Evolutionary conservation across 2,888 invertebrate species (phyloP), one percentile per base, ranked within the genome.

Genomic region (Cenopis cana): DNA sequence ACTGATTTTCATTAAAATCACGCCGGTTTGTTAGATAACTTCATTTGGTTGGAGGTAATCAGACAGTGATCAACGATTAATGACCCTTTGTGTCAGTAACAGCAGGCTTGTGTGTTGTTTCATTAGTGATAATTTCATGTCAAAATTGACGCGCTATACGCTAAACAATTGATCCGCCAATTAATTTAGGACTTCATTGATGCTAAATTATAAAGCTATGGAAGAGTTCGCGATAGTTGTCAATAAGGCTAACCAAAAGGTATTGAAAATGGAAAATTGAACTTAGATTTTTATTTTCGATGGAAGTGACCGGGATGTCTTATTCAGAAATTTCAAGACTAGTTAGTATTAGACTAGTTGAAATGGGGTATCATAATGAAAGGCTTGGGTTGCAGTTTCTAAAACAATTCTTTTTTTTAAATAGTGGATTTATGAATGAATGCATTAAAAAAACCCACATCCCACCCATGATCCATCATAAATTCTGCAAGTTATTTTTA

Each of bases 1-100:
- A 17, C 33, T 33, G 17, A 14, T 49, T 49, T 67, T 65, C 46
- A 61, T 55, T 67, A 67, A 52, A 62, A 66, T 66, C 46, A 54
- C 14, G 20, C 14, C 17, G 14, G 41, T 11, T 57, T 41, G 12
- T 41, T 54, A 14, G 60, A 64, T 55, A 62, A 52, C 41, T 41
- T 54, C 29, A 57, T 62, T 52, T 36, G 2, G 17, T 24, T 29
- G 9, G 14, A 41, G 29, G 20, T 68, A 60, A 54, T 52, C 33
- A 52, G 59, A 60, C 29, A 52, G 49, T 60, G 12, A 54, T 60
- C 29, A 54, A 54, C 41, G 38, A 29, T 18, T 29, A 50, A n/a
- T 49, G 9, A 17, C 61, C 14, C 2, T 60, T 33, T 33, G 36
- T 38, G 50, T 17, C 67, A 59, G 38, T 57, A 14, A 59, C 50